Base-by-base conservation (phyloP, 2,797 vertebrate genomes). In the Danio aesculapii region DNA sequence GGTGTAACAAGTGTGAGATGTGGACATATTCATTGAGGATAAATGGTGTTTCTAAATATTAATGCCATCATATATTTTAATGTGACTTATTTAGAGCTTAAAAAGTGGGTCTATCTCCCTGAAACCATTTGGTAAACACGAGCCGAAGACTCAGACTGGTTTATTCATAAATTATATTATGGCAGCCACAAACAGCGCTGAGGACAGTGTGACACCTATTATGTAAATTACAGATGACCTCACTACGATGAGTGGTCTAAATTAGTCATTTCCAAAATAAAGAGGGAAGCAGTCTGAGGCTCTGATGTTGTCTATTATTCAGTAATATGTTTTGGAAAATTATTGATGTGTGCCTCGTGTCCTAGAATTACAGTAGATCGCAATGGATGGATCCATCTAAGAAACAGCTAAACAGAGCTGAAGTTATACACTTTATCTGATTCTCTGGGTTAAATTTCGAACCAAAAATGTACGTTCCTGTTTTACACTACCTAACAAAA, bases 181-280 rank as follows among this genome's bases (percentile, higher is more conserved):
- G 49, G 57, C 55, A 62, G 67, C 68, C 11, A 14, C 53, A 16
- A 62, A 77, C 49, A 76, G 11, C 16, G 57, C 41, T 47, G 44
- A 59, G 57, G 39, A 47, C 66, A 64, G 72, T 80, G 49, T 77
- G 68, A 75, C 63, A 79, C 16, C 12, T 57, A 46, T 59, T 75
- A 53, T 77, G 44, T 47, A 76, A 67, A 80, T 83, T n/a, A 77
- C 14, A 73, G 75, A 59, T 85, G 73, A 82, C 76, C 78, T 71
- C 14, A 30, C 59, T 59, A 55, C n/a, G 47, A 63, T 72, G 61
- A 72, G 30, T 6, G 41, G 19, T 67, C 39, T 55, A 41, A 53
- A 77, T 70, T 14, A 66, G 67, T 64, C 19, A 62, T 59, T 46
- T 77, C 43, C 41, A 46, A 69, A 67, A 49, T 70, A 39, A 52